phyloP scores from a whole-genome alignment of 2,113 vertebrate species.

The Xenus cinereus region DNA sequence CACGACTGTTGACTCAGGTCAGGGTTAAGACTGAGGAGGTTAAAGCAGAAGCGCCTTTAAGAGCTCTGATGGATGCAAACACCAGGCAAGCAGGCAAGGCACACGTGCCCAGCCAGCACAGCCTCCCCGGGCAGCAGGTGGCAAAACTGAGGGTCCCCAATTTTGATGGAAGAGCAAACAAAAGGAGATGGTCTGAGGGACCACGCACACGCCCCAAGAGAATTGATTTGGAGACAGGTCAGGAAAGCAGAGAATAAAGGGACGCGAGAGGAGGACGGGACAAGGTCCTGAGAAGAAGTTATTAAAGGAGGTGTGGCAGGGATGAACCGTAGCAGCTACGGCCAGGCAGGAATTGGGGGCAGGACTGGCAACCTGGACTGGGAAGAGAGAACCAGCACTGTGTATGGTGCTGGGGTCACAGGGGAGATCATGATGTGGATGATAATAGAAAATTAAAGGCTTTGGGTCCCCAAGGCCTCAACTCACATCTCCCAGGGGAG shows the following conservation, averaged over 20 bases:
- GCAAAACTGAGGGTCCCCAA: neutral
- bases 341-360: neutral
- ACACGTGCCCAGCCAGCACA: neutral
- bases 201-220: neutral
- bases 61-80: slow-evolving; percentile 36
- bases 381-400: neutral
- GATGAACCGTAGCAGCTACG: neutral
- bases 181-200: neutral
- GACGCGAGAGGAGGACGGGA: neutral
- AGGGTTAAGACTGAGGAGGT: slow-evolving; percentile 36
- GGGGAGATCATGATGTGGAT: neutral
- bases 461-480: neutral
- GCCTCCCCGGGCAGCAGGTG: neutral
- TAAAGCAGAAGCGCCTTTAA: neutral
- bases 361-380: neutral
- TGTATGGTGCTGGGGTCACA: neutral
- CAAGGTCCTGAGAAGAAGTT: neutral
- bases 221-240: neutral
- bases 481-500: neutral
- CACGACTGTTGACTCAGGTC: slow-evolving; percentile 46
- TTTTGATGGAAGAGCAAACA: slow-evolving; percentile 11
- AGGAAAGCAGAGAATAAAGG: neutral
- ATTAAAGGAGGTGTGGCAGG: neutral
- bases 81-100: neutral
- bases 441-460: neutral